Base-by-base conservation (phyloP, 2,888 invertebrate species). In the Drosophila kanekoi region DNA sequence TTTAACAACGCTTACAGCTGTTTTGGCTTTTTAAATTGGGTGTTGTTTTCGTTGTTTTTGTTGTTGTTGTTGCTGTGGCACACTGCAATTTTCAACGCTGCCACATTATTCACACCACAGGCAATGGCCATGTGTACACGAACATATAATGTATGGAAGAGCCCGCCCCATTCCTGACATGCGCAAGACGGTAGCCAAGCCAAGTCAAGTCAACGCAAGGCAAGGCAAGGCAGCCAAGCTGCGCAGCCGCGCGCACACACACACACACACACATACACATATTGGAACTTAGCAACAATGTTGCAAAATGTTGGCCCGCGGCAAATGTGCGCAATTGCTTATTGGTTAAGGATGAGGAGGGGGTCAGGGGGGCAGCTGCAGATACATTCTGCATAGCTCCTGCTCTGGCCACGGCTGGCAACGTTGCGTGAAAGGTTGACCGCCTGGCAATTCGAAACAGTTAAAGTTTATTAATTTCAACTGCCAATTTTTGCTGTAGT, bases 381-480 rank as follows among this genome's bases (percentile, higher is more conserved):
- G 45, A 38, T 72, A 47, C 8, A 28, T 8, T 47, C 56, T 52
- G 58, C 44, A 70, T 47, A 43, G 59, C 48, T 60, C 37, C 58
- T 56, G 44, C 44, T 32, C 23, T 23, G 51, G 23, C 40, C 37
- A 32, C 18, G 32, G 53, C 32, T 23, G 16, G 41, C 59, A 53
- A 64, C 59, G 59, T 37, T 70, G 77, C 63, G 56, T 51, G 65
- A 68, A 72, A 64, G 60, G 57, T 68, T 72, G 43, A 54, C 65
- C 59, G 80, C 75, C 76, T 67, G 59, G 70, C 83, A 71, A 82
- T 87, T 87, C 79, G 84, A 84, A 87, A 89, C 84, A 86, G 84
- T 82, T 87, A 73, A 87, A 74, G 82, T 86, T 87, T 89, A 88
- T 89, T 89, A 84, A 88, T 89, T 87, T 82, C 72, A 80, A 81